Conservation (phyloP, 1,140 invertebrate species). For the Leptoteleia sp. region DNA sequence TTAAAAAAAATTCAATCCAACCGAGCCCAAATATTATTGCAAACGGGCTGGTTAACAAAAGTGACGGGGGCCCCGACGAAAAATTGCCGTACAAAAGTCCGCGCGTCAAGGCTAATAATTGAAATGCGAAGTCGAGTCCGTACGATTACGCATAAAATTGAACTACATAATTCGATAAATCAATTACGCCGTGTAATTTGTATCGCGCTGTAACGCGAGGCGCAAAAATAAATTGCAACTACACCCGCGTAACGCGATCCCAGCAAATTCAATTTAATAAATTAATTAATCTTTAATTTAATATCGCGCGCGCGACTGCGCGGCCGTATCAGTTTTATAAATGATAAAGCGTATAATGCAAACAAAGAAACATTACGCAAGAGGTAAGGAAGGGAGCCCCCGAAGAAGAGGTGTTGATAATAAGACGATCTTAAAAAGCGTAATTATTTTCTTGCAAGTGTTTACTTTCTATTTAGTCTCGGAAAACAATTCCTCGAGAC, state of each 20-base stretch:
- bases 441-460: constrained; percentile 54
- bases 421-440: constrained; percentile 49
- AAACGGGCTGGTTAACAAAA: neutral
- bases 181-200: constrained; percentile 17
- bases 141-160: constrained; percentile 12
- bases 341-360: too few relatives aligned
- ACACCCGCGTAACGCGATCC: neutral
- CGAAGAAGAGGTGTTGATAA: constrained; percentile 34
- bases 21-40: neutral
- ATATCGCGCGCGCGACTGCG: neutral
- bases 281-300: constrained; percentile 9
- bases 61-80: neutral
- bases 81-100: too few relatives aligned
- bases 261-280: neutral
- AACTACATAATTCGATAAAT: constrained; percentile 22
- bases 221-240: constrained; percentile 17
- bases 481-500: constrained; percentile 58
- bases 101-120: neutral
- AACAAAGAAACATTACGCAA: too few relatives aligned
- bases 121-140: neutral
- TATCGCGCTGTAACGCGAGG: constrained; percentile 6
- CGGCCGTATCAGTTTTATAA: neutral
- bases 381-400: neutral
- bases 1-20: constrained; percentile 35
- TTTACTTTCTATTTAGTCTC: constrained; percentile 64